These are phyloP conservation scores for Crenuchus spilurus DNA, from an alignment of 2,797 vertebrate genomes.

Conservation along the genomic window DNA sequence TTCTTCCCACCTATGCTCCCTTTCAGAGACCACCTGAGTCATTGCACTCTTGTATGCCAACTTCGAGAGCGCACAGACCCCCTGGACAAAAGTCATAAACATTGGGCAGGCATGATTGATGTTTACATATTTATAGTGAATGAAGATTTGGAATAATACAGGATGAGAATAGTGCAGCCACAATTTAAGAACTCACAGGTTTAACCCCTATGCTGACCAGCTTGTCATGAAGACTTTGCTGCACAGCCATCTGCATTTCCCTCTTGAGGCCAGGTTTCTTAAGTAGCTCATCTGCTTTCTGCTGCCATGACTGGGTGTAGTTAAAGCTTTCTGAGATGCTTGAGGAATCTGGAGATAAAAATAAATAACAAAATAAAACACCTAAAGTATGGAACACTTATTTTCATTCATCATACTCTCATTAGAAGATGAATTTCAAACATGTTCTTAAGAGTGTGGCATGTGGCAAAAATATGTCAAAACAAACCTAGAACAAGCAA, in stretches of 20 bases:
- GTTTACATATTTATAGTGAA: not conserved
- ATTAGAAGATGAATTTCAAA: no score
- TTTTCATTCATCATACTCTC: no score
- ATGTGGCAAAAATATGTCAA: no score
- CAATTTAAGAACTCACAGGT: constrained; percentile 52
- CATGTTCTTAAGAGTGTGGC: no score
- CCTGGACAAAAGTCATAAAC: constrained; percentile 55
- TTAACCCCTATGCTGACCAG: constrained; percentile 73
- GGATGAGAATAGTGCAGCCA: not conserved
- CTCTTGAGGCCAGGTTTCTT: constrained; percentile 68
- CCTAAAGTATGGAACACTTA: no score
- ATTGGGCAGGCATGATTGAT: not conserved
- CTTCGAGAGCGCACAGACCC: constrained; percentile 62
- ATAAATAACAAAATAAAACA: no score
- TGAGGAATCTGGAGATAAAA: constrained; percentile 66
- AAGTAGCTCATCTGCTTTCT: constrained; percentile 52
- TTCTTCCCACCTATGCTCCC: constrained; percentile 52
- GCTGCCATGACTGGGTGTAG: constrained; percentile 55
- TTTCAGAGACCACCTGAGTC: constrained; percentile 56
- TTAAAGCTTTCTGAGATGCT: constrained; percentile 67
- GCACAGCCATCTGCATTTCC: constrained; percentile 68
- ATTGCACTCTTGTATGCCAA: constrained; percentile 60
- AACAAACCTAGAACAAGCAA: no score
- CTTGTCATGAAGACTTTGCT: constrained; percentile 64
- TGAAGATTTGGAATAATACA: not conserved